A percentile compares a stretch with the other conserved stretches of the same genome.
Conservation (phyloP, 2,113 vertebrate species). For the Loxodonta africana region DNA sequence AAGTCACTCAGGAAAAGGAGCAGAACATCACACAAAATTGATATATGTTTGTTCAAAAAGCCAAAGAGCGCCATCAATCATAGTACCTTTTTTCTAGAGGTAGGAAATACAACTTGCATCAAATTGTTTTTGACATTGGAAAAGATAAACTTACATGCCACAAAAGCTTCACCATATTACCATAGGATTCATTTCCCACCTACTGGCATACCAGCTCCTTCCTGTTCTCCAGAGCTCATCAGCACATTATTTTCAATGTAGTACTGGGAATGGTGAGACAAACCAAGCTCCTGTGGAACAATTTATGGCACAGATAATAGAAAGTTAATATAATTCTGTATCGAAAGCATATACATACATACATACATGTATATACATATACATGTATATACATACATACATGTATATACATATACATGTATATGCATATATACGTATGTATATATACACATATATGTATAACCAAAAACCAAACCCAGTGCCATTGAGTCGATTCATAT, state of each 20-base stretch:
- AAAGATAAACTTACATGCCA: neutral
- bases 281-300: neutral
- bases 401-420: no score
- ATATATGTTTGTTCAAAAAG: neutral
- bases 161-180: neutral
- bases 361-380: no score
- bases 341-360: neutral
- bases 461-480: no score
- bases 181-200: neutral
- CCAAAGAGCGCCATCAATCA: neutral
- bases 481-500: no score
- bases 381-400: no score
- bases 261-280: neutral
- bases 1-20: neutral
- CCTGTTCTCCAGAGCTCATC: conserved; percentile 14
- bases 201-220: neutral
- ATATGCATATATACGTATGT: no score
- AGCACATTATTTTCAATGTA: neutral
- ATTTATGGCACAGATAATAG: neutral
- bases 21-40: neutral
- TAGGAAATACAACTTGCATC: neutral
- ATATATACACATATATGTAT: no score
- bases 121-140: neutral
- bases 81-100: neutral
- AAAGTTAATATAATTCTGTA: neutral